These are phyloP conservation scores for Tridacna gigas DNA, from an alignment of 2,888 invertebrate species.

Conservation along the genomic window DNA sequence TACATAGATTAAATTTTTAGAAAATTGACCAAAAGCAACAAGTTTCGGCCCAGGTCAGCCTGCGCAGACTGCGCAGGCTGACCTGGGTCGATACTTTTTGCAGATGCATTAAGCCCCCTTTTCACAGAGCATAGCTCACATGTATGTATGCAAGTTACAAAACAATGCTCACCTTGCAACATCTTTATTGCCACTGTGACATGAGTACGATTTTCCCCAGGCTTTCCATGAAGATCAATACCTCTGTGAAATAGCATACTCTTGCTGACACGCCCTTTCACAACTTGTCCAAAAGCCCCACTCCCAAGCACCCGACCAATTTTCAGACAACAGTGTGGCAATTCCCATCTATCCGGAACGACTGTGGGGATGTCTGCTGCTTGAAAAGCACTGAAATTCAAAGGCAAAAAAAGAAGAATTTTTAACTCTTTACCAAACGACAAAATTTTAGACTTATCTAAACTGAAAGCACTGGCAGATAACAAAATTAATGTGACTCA, in stretches of 20 bases:
- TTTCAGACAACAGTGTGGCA: slow-evolving; percentile 73
- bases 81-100: no score
- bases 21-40: no score
- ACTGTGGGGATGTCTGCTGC: slow-evolving; percentile 52
- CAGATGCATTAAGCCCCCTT: no score
- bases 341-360: slow-evolving; percentile 78
- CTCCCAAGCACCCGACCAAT: slow-evolving; percentile 75
- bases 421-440: no score
- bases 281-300: slow-evolving; percentile 81
- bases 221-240: slow-evolving; percentile 42
- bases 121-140: no score
- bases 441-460: no score
- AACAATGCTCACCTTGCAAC: slow-evolving; percentile 72
- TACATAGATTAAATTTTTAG: no score
- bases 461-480: no score
- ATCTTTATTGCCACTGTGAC: slow-evolving; percentile 79
- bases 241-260: slow-evolving; percentile 70
- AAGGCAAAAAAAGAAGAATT: neutral
- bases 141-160: no score
- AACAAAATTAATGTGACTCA: no score
- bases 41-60: no score
- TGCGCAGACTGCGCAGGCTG: no score
- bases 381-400: neutral
- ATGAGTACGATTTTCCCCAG: slow-evolving; percentile 48
- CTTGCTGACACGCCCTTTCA: slow-evolving; percentile 75